These are phyloP conservation scores for Limnodromus scolopaceus DNA, from an alignment of 2,797 vertebrate genomes.

Conservation along the genomic window DNA sequence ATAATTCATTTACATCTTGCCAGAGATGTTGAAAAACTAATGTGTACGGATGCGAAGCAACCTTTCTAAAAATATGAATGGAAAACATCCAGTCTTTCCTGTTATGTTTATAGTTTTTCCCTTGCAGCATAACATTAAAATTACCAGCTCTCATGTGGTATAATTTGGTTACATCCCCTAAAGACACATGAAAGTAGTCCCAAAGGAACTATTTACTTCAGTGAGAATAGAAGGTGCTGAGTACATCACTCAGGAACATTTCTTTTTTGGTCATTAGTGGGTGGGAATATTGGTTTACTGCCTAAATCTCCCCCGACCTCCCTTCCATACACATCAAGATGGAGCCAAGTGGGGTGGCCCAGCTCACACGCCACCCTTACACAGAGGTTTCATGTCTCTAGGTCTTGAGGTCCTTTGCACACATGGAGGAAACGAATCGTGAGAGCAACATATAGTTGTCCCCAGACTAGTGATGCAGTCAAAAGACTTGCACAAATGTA, in stretches of 20 bases:
- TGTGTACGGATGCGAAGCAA: constrained; percentile 47
- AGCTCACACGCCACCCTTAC: neutral
- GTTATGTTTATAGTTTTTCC: constrained; percentile 59
- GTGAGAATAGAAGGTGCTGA: constrained; percentile 43
- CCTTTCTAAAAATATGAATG: constrained; percentile 62
- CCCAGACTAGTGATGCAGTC: neutral
- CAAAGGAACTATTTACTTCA: constrained; percentile 11
- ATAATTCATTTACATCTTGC: constrained; percentile 41
- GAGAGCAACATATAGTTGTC: neutral
- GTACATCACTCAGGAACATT: neutral
- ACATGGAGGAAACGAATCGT: neutral
- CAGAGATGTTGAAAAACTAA: constrained; percentile 46
- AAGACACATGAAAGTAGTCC: constrained; percentile 55
- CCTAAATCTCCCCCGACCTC: neutral
- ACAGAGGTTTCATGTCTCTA: neutral
- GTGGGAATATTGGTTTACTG: neutral
- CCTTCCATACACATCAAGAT: neutral
- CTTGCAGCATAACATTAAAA: constrained; percentile 39
- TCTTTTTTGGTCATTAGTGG: neutral
- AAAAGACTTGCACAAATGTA: neutral
- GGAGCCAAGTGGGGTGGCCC: neutral
- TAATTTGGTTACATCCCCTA: constrained; percentile 61
- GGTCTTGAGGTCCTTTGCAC: neutral
- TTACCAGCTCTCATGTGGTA: constrained; percentile 54
- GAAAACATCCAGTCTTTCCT: constrained; percentile 65